Evolutionary conservation across 2,888 invertebrate genomes (phyloP), one percentile per base, ranked within the genome.

Genomic region (Trichacis sp.): DNA sequence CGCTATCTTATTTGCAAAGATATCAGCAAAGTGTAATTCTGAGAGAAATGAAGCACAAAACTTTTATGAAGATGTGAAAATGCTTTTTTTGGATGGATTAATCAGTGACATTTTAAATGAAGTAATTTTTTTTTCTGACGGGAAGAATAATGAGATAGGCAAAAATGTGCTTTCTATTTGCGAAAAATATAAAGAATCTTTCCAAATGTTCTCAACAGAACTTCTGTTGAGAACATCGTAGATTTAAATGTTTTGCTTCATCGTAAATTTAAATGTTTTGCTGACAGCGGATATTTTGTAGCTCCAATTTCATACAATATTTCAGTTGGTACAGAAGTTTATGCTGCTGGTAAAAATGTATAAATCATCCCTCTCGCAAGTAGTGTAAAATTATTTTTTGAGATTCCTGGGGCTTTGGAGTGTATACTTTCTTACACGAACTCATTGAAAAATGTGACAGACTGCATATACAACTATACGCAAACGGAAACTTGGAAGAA

Each of bases 401-500:
- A 51, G 24, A 38, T 51, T 14, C 51, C 54, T 9, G 50, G 51
- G n/a, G 50, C 51, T 30, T 36, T 59, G 11, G 33, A 43, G 20
- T 51, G 48, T 40, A 63, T 57, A 18, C 29, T 58, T 19, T 29
- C 45, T 20, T 64, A 64, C 18, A 58, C 56, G 54, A 42, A 50
- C n/a, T 29, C 14, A 24, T 46, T 64, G 14, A 45, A 33, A 46
- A 30, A 24, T 1, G n/a, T n/a, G n/a, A n/a, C n/a, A n/a, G n/a
- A n/a, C n/a, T n/a, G n/a, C n/a, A n/a, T n/a, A n/a, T n/a, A n/a
- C n/a, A n/a, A n/a, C n/a, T n/a, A n/a, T n/a, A 45, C 57, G 33
- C 57, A 65, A 30, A 20, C 57, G 43, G 12, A 36, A 15, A 29
- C 56, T 14, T 61, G 57, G 49, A 24, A 40, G 18, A 29, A 20